phyloP scores from a whole-genome alignment of 2,888 invertebrate genomes.

The Nymphalis polychloros region DNA sequence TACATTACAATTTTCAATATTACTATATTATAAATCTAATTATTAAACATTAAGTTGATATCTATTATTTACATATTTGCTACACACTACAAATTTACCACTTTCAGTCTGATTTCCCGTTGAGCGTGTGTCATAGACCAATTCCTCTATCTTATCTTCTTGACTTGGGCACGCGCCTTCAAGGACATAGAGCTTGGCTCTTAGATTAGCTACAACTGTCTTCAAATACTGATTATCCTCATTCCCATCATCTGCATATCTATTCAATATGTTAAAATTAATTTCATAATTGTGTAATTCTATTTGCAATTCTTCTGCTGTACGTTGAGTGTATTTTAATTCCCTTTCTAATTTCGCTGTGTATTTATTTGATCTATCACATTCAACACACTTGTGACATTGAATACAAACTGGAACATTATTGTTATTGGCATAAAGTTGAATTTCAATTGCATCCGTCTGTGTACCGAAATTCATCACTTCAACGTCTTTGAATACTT shows the following conservation, averaged over 20 bases:
- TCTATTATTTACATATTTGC: conserved; percentile 8
- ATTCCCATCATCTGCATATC: conserved; percentile 52
- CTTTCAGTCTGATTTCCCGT: conserved; percentile 54
- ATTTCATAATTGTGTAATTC: conserved; percentile 59
- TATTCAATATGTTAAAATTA: conserved; percentile 56
- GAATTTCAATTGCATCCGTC: conserved; percentile 28
- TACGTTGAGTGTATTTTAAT: conserved; percentile 45
- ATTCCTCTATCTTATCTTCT: conserved; percentile 47
- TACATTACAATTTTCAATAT: too few relatives aligned
- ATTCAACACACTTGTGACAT: conserved; percentile 56
- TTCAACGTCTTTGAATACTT: conserved; percentile 36
- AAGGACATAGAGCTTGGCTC: conserved; percentile 51
- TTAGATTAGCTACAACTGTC: conserved; percentile 51
- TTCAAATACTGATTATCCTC: conserved; percentile 53
- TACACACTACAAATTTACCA: conserved; percentile 45
- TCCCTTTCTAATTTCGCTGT: conserved; percentile 56
- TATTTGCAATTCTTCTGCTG: conserved; percentile 50
- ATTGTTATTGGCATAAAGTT: conserved; percentile 48
- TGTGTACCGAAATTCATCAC: conserved; percentile 38
- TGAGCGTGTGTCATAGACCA: conserved; percentile 47
- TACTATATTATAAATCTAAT: neutral
- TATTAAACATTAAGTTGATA: conserved; percentile 10
- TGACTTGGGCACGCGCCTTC: conserved; percentile 55
- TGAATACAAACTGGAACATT: conserved; percentile 44
- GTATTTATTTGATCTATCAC: conserved; percentile 50